These are phyloP conservation scores for Lasioglossum pauxillum DNA, from an alignment of 2,888 invertebrate species.

Conservation along the genomic window DNA sequence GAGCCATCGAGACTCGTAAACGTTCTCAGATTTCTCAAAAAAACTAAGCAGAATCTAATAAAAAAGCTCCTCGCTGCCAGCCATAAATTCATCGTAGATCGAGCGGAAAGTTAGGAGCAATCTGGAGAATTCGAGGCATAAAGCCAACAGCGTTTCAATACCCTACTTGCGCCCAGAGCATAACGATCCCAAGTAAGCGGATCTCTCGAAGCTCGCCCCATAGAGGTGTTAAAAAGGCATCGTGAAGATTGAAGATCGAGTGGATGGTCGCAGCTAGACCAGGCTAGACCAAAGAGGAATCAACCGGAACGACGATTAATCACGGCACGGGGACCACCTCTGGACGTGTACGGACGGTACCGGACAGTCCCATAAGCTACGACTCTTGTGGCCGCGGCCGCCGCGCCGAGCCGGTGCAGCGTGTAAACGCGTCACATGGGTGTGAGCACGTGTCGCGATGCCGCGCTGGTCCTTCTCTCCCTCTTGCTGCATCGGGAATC, in stretches of 20 bases:
- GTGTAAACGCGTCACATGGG: slow-evolving; percentile 69
- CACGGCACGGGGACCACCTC: slow-evolving; percentile 48
- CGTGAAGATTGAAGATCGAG: background rate
- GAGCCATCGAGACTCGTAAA: background rate
- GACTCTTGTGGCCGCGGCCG: slow-evolving; percentile 2
- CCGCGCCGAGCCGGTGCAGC: background rate
- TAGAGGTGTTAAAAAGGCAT: background rate
- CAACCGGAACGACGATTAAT: slow-evolving; percentile 50
- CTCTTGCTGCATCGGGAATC: slow-evolving; percentile 44
- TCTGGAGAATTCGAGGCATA: background rate
- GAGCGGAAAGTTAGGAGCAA: background rate
- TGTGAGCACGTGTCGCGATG: slow-evolving; percentile 73
- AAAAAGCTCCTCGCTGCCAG: background rate
- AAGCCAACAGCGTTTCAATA: background rate
- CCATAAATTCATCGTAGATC: background rate
- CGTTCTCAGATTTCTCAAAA: background rate
- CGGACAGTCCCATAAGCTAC: background rate
- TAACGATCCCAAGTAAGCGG: background rate
- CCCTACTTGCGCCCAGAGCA: background rate
- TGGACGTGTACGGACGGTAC: slow-evolving; percentile 20
- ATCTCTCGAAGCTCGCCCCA: background rate
- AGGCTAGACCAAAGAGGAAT: background rate
- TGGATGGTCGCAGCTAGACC: background rate
- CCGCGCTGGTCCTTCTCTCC: slow-evolving; percentile 22
- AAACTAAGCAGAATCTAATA: background rate